Evolutionary conservation across 2,888 invertebrate species (phyloP).

Genomic region (Lydus trimaculatus): DNA sequence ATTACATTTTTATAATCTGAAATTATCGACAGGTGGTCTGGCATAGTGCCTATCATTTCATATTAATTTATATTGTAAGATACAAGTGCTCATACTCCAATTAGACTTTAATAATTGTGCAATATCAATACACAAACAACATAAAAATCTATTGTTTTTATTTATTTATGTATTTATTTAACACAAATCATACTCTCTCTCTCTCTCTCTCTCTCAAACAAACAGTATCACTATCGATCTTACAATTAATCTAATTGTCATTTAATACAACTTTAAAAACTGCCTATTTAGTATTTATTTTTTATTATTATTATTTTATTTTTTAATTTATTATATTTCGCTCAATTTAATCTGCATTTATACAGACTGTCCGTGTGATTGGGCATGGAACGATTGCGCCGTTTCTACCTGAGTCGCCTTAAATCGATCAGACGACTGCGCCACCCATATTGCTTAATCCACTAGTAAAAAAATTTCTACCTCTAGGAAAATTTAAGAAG

Average conservation of each 20-base stretch:
- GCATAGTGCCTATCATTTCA: neutral
- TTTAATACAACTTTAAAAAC: neutral
- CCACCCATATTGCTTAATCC: no score
- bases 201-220: no score
- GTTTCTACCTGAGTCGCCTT: no score
- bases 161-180: neutral
- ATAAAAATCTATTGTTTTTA: neutral
- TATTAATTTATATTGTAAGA: conserved; percentile 27
- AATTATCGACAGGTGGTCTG: neutral
- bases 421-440: no score
- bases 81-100: conserved; percentile 28
- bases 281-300: conserved; percentile 4
- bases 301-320: neutral
- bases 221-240: neutral
- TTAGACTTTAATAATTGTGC: conserved; percentile 31
- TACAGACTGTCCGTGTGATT: neutral
- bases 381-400: no score
- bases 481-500: no score
- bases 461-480: no score
- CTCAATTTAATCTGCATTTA: conserved; percentile 28
- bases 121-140: conserved; percentile 21
- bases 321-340: conserved; percentile 31
- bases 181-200: neutral
- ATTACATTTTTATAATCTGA: neutral
- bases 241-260: neutral